Evolutionary conservation across 2,113 vertebrate species (phyloP).

Genomic region (Urocitellus parryii): DNA sequence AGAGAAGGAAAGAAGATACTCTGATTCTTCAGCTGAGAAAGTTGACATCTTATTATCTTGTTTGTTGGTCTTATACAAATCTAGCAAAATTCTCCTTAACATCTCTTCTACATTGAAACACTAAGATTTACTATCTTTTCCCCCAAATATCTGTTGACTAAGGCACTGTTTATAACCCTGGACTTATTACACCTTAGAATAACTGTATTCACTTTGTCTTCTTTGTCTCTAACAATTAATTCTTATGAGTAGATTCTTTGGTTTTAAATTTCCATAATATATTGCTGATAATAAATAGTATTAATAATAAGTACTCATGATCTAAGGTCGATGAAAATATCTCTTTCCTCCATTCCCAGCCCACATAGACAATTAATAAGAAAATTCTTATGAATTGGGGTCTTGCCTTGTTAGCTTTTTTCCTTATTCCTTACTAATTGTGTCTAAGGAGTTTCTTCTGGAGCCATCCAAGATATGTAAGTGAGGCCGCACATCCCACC

Average conservation of each 20-base stretch:
- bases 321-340: neutral
- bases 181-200: neutral
- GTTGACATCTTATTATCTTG: neutral
- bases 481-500: neutral
- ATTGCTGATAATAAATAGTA: no score
- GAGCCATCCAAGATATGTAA: neutral
- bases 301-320: neutral
- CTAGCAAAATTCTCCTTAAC: neutral
- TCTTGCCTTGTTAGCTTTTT: neutral
- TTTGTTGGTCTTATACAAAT: neutral
- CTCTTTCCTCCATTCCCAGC: neutral
- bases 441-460: neutral
- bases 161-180: neutral
- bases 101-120: neutral
- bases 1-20: neutral
- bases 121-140: neutral
- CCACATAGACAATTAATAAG: no score
- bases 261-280: neutral
- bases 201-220: neutral
- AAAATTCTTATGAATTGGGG: neutral
- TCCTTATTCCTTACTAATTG: neutral
- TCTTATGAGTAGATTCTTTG: neutral
- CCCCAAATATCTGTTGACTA: neutral
- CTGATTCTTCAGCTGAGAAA: neutral
- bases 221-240: neutral